phyloP scores from a whole-genome alignment of 2,888 invertebrate genomes.

The Cephus runcator region DNA sequence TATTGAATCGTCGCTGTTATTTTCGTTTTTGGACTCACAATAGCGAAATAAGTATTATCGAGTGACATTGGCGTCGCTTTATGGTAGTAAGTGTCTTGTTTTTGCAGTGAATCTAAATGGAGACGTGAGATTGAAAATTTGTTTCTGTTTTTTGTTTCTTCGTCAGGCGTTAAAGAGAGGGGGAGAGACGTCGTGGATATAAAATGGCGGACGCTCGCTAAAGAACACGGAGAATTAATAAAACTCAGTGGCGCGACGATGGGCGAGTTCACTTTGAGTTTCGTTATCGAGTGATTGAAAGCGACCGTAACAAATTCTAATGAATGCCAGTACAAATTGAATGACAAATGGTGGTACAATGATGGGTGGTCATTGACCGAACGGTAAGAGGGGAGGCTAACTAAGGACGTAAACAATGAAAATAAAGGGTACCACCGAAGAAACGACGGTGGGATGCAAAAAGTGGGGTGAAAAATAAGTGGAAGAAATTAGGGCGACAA shows the following conservation, averaged over 20 bases:
- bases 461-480: slow-evolving; percentile 22
- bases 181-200: not conserved
- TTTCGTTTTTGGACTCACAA: not conserved
- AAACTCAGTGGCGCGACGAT: not conserved
- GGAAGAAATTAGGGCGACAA: slow-evolving; percentile 21
- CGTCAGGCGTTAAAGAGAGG: not conserved
- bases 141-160: not conserved
- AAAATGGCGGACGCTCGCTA: not conserved
- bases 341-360: slow-evolving; percentile 32
- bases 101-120: not conserved
- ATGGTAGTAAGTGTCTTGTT: not conserved
- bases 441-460: slow-evolving; percentile 25
- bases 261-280: slow-evolving; percentile 12
- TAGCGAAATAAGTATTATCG: not conserved
- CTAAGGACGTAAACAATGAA: slow-evolving; percentile 19
- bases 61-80: not conserved
- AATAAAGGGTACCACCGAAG: slow-evolving; percentile 38
- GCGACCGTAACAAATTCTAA: slow-evolving; percentile 57
- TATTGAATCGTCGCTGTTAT: not conserved
- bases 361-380: not conserved
- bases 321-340: slow-evolving; percentile 62
- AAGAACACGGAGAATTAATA: not conserved
- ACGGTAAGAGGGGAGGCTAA: not conserved
- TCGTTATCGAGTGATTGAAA: slow-evolving; percentile 24
- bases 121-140: not conserved